These are phyloP conservation scores for Harpagifer antarcticus DNA, from an alignment of 2,797 vertebrate genomes.

Conservation along the genomic window DNA sequence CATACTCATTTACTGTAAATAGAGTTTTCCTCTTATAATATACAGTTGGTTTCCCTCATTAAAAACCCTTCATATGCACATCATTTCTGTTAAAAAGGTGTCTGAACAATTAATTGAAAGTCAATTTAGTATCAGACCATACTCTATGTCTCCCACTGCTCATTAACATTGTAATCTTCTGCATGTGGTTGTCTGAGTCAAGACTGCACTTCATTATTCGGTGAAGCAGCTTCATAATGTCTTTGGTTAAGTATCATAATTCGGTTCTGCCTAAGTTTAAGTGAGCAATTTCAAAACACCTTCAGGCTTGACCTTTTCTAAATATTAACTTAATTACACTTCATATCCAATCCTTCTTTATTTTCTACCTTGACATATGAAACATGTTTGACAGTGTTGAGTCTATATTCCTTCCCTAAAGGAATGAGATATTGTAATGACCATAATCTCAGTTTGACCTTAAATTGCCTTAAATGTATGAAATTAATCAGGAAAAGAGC, in stretches of 20 bases:
- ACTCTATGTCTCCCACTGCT: not conserved
- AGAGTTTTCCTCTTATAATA: too few species aligned
- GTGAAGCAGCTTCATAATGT: constrained; percentile 22
- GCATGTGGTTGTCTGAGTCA: constrained; percentile 11
- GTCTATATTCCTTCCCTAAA: not conserved
- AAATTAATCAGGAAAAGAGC: not conserved
- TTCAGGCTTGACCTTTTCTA: not conserved
- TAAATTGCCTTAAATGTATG: not conserved
- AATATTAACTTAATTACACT: not conserved
- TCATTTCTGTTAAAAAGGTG: too few species aligned
- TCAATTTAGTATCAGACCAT: not conserved
- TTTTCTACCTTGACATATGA: not conserved
- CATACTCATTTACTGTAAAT: too few species aligned
- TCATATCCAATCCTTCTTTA: not conserved
- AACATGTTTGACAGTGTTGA: not conserved
- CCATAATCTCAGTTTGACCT: not conserved
- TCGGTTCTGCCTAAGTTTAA: not conserved
- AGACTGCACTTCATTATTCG: constrained; percentile 24
- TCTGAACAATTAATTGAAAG: not conserved
- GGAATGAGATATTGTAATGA: not conserved
- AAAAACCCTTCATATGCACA: too few species aligned
- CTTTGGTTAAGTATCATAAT: constrained; percentile 5
- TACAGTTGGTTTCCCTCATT: too few species aligned
- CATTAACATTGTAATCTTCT: not conserved
- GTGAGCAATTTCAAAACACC: not conserved